Evolutionary conservation across 2,888 invertebrate genomes (phyloP).

Genomic region (Chaitophorus viminalis): DNA sequence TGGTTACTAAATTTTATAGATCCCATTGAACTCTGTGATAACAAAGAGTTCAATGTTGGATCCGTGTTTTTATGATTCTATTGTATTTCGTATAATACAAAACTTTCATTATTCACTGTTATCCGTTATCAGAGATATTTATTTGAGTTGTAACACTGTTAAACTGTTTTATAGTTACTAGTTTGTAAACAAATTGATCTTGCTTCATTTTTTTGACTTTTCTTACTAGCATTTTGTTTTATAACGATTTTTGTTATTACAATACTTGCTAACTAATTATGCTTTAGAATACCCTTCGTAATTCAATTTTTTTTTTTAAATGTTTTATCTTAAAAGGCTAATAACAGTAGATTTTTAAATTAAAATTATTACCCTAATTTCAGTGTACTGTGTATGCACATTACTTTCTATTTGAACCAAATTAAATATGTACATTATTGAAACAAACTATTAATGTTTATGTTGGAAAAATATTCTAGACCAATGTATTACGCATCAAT

Average conservation of each 20-base stretch:
- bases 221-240: not conserved
- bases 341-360: not conserved
- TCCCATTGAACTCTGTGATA: no score
- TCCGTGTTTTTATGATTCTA: not conserved
- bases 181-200: conserved; percentile 35
- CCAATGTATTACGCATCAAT: conserved; percentile 40
- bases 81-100: not conserved
- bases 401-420: not conserved
- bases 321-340: not conserved
- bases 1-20: not conserved
- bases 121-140: not conserved
- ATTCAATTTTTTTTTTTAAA: not conserved
- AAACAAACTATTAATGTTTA: not conserved
- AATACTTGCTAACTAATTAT: not conserved
- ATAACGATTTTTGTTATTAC: not conserved
- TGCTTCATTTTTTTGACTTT: not conserved
- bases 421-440: not conserved
- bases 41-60: no score
- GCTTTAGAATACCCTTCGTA: not conserved
- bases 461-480: not conserved
- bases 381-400: not conserved
- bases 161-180: conserved; percentile 23
- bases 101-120: not conserved
- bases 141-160: conserved; percentile 37
- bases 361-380: not conserved